Base-by-base conservation (phyloP, 1,140 invertebrate species). In the Panulirus ornatus region DNA sequence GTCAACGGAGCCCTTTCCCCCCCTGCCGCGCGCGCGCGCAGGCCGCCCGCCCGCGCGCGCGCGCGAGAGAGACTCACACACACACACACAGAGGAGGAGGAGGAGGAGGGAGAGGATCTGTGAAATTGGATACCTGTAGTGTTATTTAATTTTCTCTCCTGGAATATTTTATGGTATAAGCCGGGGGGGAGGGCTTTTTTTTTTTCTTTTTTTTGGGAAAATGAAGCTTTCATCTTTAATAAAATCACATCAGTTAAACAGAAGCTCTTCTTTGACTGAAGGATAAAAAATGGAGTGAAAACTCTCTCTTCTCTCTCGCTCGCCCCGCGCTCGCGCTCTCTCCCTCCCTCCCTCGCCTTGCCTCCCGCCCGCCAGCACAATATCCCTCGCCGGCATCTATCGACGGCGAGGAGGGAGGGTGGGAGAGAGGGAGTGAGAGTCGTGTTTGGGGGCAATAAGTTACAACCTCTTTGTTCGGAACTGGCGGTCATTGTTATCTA, bases 121-220 rank as follows among this genome's bases (percentile, higher is more conserved):
- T 83, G 81, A 83, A 83, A 66, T 63, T 83, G 81, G 81, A 83
- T 83, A 83, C 81, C 81, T 83, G 81, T 83, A 83, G 81, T 83
- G 81, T 83, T 83, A 83, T 83, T 83, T 83, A 83, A 83, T 83
- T 83, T 83, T 83, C 81, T 83, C 81, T 63, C 81, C 51, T 83
- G 81, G 81, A 83, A 83, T 83, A 83, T 83, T 83, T 83, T 83
- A 83, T 83, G 66, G 81, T 83, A 83, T 83, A 83, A 83, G 81
- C 81, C 66, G 47, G 81, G 40, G n/a, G n/a, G n/a, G n/a, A n/a
- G n/a, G 81, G 81, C 81, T 83, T 83, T n/a, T n/a, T n/a, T n/a
- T n/a, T n/a, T n/a, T n/a, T n/a, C n/a, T n/a, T n/a, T n/a, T n/a
- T n/a, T 83, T 82, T 51, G 79, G 40, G n/a, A n/a, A n/a, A 83